These are phyloP conservation scores for Xiphias gladius DNA, from an alignment of 2,113 vertebrate species.

Conservation along the genomic window DNA sequence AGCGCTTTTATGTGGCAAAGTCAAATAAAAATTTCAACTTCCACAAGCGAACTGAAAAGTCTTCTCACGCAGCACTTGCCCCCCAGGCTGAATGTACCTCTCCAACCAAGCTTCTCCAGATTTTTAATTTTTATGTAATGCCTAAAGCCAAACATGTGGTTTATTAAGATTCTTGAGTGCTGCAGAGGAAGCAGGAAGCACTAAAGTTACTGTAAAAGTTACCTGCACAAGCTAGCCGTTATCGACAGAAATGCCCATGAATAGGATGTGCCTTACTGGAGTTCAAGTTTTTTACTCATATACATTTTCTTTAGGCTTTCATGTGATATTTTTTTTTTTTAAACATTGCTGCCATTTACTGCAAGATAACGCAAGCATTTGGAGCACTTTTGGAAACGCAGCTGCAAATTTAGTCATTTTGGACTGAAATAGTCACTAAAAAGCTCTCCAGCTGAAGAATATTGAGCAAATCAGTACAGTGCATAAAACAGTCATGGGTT, in stretches of 20 bases:
- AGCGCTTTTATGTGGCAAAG: neutral
- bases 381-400: neutral
- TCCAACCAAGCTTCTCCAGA: constrained; percentile 3
- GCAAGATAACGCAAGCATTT: neutral
- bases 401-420: neutral
- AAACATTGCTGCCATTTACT: neutral
- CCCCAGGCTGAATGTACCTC: neutral
- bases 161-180: neutral
- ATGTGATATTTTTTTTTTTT: neutral
- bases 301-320: neutral
- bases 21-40: constrained; percentile 8
- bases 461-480: neutral
- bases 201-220: neutral
- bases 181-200: constrained; percentile 6
- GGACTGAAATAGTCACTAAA: neutral
- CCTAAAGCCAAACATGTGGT: neutral
- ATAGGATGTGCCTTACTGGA: neutral
- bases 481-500: constrained; percentile 9
- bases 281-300: too few relatives aligned
- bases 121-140: neutral
- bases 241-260: neutral
- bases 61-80: neutral
- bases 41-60: neutral
- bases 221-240: neutral
- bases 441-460: neutral